A percentile compares a stretch with the other conserved stretches of the same genome.
Conservation (phyloP, 2,797 vertebrate species). For the Parambassis ranga region DNA sequence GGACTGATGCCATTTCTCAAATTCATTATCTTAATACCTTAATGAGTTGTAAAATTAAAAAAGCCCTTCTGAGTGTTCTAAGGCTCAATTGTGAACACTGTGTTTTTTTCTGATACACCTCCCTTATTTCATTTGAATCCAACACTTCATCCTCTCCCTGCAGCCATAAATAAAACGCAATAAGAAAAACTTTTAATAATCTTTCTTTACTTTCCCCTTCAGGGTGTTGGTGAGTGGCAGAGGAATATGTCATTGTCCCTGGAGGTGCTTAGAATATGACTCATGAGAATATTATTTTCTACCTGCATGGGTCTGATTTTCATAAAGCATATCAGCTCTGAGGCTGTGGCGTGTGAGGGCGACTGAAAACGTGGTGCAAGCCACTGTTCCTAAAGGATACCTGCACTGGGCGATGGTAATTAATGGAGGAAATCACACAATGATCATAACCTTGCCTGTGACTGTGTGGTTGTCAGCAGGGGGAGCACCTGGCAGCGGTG, state of each 20-base stretch:
- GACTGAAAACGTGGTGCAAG: constrained; percentile 16
- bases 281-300: constrained; percentile 68
- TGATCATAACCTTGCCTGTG: constrained; percentile 15
- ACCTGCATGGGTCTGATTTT: constrained; percentile 55
- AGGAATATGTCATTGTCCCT: constrained; percentile 69
- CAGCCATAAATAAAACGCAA: constrained; percentile 81
- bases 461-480: constrained; percentile 59
- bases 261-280: constrained; percentile 68
- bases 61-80: constrained; percentile 1
- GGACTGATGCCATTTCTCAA: background rate
- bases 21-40: background rate
- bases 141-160: constrained; percentile 58
- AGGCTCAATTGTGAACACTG: constrained; percentile 58
- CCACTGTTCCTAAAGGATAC: constrained; percentile 31
- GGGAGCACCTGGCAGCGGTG: constrained; percentile 52
- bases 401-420: constrained; percentile 25
- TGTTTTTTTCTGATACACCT: constrained; percentile 54
- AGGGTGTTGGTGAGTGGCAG: constrained; percentile 69
- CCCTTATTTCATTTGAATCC: constrained; percentile 67
- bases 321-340: constrained; percentile 34
- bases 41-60: constrained; percentile 32
- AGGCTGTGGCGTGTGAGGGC: background rate
- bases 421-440: constrained; percentile 43
- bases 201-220: constrained; percentile 57
- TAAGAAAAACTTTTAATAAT: constrained; percentile 82